Evolutionary conservation across 2,888 invertebrate genomes (phyloP), one percentile per base, ranked within the genome.

Genomic region (Idaea straminata): DNA sequence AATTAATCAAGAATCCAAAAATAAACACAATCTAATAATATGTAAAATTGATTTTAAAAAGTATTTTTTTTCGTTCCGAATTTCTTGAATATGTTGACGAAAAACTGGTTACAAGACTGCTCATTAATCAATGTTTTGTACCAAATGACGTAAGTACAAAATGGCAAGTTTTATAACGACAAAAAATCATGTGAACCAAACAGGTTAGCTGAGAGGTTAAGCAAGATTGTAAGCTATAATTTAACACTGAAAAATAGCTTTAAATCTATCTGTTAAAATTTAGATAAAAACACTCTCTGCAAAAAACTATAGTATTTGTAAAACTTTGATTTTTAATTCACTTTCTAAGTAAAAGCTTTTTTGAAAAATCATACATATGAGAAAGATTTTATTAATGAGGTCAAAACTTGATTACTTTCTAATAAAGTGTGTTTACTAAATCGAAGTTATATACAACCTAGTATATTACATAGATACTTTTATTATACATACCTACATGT

Each of bases 111-210:
- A 7, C 13, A 47, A 47, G 47, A 25, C 10, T 47, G 47, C 47
- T 47, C 47, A 47, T 47, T 47, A 47, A 47, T 47, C 47, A 47
- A 47, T 47, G 47, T 47, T 47, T 47, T 47, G 47, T 47, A 47
- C 47, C 0, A 47, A 7, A 47, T 47, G 47, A 47, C 47, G 47
- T 47, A 47, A 47, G 47, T 47, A 47, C 47, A 47, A 47, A 47
- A 47, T 47, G 47, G 47, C 47, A 47, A 47, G 47, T 10, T 4
- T 47, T 47, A 3, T 13, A 47, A 47, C 47, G 13, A 7, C 7
- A 47, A 47, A 47, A 47, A 13, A 47, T 47, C 47, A 10, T 10
- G 47, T 47, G 47, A 47, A 47, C 47, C 47, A 47, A 47, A 47
- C 47, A 47, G 47, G 47, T 47, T 47, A 10, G 47, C 47, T 4